Percentiles rank a stretch among this genome's conserved stretches.
Evolutionary conservation across 2,888 invertebrate species (phyloP).

Genomic region (Colletes collaris): DNA sequence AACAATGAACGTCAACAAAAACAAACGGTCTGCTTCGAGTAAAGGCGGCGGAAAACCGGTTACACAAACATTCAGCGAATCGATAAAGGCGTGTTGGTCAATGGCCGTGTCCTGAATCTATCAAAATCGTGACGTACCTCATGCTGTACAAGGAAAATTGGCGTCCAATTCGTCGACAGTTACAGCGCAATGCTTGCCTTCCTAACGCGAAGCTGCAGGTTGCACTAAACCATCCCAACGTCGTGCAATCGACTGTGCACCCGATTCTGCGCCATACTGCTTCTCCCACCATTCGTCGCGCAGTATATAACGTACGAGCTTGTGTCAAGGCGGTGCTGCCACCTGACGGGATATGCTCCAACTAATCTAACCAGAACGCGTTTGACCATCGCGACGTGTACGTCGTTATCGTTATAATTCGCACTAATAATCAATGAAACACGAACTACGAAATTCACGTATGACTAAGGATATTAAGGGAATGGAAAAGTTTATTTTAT

Average conservation of each 20-base stretch:
- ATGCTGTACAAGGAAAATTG: conserved; percentile 17
- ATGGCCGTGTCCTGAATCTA: not conserved
- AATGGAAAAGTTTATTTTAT: too few species aligned
- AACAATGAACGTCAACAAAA: not conserved
- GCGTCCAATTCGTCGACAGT: conserved; percentile 1
- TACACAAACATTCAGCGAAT: conserved; percentile 28
- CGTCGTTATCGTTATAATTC: not conserved
- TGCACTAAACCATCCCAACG: conserved; percentile 46
- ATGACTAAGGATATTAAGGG: too few species aligned
- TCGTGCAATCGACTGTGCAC: conserved; percentile 48
- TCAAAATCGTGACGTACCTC: conserved; percentile 39
- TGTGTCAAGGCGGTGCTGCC: conserved; percentile 75
- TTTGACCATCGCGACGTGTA: conserved; percentile 58
- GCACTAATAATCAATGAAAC: not conserved
- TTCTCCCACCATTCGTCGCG: conserved; percentile 61
- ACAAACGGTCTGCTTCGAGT: not conserved
- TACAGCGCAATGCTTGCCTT: conserved; percentile 46
- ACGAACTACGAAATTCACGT: not conserved
- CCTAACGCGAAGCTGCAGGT: conserved; percentile 62
- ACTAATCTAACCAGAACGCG: conserved; percentile 64
- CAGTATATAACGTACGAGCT: conserved; percentile 14
- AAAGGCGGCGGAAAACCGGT: conserved; percentile 20
- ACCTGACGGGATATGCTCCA: conserved; percentile 57
- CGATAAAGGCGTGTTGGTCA: conserved; percentile 44
- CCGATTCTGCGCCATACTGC: conserved; percentile 68